Base-by-base conservation (phyloP, 1,140 invertebrate species). In the Drosophila serrata region DNA sequence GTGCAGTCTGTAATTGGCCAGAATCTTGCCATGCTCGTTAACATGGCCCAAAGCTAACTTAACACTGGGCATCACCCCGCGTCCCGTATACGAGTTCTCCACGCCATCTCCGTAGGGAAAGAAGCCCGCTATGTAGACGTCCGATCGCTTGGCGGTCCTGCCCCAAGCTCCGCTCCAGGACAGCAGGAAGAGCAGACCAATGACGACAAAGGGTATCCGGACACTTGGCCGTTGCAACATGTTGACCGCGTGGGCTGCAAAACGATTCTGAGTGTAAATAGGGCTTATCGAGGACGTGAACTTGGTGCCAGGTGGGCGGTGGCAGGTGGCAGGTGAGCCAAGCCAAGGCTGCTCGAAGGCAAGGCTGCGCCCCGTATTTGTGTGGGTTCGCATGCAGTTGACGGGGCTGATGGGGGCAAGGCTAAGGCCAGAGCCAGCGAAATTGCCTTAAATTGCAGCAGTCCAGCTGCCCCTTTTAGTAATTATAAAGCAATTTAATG, bases 61-160 rank as follows among this genome's bases (percentile, higher is more conserved):
- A 19, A 98, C 97, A 73, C 98, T 98, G 4, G 98, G 98, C 95
- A 98, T 97, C 6, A 99, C 97, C 13, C 98, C 98, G 27, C 97
- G 95, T 49, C 98, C 98, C 80, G 95, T 95, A 63, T 95, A 94
- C 0, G 95, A 95, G 75, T 95, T 95, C 76, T 95, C 95, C 1
- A 97, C 96, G 48, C 96, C 96, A 80, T 94, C 95, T 33, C 96
- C 96, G 86, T 96, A 97, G 0, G 97, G 97, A 88, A 98, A 98
- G 93, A 98, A 98, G 13, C 97, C 97, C 1, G 97, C 97, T 75
- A 98, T 97, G 93, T 98, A 97, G 40, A 98, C 96, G 88, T 98
- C 96, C 4, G 91, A 92, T 27, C 92, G 82, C 61, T 92, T 92
- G 31, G 87, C 81, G 3, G 91, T 90, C 60, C 90, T 64, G 6